Conservation (phyloP, 2,888 invertebrate genomes). For the Baccha elongata region DNA sequence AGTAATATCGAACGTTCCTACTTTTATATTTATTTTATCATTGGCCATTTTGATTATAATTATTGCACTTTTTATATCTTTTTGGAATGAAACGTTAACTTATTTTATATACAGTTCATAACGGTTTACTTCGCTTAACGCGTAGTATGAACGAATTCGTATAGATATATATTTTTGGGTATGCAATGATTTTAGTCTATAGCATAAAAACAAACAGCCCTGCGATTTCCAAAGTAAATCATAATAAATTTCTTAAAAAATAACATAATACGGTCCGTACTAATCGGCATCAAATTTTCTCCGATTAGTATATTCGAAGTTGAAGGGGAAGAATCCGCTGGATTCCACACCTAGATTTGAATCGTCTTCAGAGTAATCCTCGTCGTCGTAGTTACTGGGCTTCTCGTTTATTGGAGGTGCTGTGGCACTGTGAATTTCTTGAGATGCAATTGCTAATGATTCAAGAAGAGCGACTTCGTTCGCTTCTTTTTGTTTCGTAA, state of each 20-base stretch:
- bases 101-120: constrained; percentile 43
- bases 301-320: constrained; percentile 63
- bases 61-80: constrained; percentile 6
- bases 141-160: constrained; percentile 23
- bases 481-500: constrained; percentile 27
- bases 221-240: constrained; percentile 47
- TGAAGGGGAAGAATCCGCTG: constrained; percentile 67
- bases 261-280: constrained; percentile 71
- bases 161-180: not conserved
- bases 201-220: constrained; percentile 46
- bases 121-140: constrained; percentile 24
- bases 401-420: constrained; percentile 72
- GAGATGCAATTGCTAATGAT: constrained; percentile 47
- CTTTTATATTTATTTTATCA: not conserved
- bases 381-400: constrained; percentile 66
- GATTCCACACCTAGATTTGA: constrained; percentile 55
- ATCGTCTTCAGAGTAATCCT: constrained; percentile 70
- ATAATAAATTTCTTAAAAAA: constrained; percentile 49
- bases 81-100: constrained; percentile 16
- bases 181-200: constrained; percentile 50
- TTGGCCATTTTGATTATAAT: constrained; percentile 19
- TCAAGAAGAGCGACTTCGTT: constrained; percentile 53
- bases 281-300: constrained; percentile 72
- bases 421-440: constrained; percentile 50
- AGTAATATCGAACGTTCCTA: not conserved